Evolutionary conservation across 2,888 invertebrate genomes (phyloP).

Genomic region (Tridacna crocea): DNA sequence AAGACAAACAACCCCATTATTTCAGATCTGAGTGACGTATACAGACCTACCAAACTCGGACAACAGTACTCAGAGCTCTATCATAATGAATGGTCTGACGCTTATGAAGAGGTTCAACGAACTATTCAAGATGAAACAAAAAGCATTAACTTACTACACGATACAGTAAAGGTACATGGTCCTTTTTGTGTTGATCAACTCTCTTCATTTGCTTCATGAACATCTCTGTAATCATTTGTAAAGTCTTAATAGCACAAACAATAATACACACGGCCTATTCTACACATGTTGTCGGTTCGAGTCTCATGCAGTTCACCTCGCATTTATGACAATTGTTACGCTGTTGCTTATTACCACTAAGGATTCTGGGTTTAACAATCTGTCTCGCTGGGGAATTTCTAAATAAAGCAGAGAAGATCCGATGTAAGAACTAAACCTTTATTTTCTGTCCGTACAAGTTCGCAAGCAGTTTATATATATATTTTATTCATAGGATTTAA

Average conservation of each 20-base stretch:
- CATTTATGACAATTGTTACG: too few relatives aligned
- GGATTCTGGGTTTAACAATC: too few relatives aligned
- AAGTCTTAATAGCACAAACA: not conserved
- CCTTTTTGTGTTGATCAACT: not conserved
- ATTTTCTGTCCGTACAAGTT: too few relatives aligned
- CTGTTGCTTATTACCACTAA: too few relatives aligned
- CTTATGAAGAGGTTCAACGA: conserved; percentile 32
- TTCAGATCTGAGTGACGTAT: conserved; percentile 38
- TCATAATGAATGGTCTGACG: conserved; percentile 51
- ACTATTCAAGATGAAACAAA: conserved; percentile 4
- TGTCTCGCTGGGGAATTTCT: too few relatives aligned
- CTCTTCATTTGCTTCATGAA: not conserved
- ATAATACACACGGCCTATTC: not conserved
- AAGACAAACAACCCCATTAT: conserved; percentile 36
- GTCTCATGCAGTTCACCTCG: not conserved
- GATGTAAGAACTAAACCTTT: too few relatives aligned
- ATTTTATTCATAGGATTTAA: too few relatives aligned
- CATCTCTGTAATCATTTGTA: not conserved
- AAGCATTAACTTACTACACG: conserved; percentile 23
- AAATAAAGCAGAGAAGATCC: too few relatives aligned
- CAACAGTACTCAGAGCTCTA: conserved; percentile 41
- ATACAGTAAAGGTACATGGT: conserved; percentile 27
- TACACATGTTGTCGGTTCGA: not conserved
- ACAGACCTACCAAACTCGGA: conserved; percentile 42
- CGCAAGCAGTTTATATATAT: too few relatives aligned